Base-by-base conservation (phyloP, 2,797 vertebrate genomes). In the Melanogrammus aeglefinus region DNA sequence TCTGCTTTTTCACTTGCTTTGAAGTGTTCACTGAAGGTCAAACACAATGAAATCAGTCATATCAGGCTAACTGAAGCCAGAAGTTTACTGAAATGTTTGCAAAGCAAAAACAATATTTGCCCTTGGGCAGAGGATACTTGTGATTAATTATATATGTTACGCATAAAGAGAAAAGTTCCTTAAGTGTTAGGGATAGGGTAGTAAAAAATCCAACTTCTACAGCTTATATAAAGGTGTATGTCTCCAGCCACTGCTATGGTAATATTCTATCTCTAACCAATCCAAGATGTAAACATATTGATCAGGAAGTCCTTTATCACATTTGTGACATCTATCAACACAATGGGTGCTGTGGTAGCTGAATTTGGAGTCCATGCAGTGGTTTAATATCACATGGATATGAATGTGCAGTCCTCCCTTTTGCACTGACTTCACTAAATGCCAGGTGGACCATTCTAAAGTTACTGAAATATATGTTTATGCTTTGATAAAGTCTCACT, bases 81-180 rank as follows among this genome's bases (percentile, higher is more conserved):
- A 97, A 97, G 95, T 98, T 98, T 98, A 99, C 97, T 98, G 96
- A 98, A 97, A 98, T 96, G 95, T 97, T 96, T 96, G 95, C 96
- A 97, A 97, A 99, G 97, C 98, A 98, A 97, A 98, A 98, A 98
- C 96, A 96, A 86, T 85, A 95, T 96, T 97, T 96, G 95, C 95
- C 91, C 96, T 97, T 95, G 96, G 97, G 95, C 95, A 96, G 95
- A 96, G 96, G 94, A 96, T 95, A 95, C 92, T 93, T 96, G 21
- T 73, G 95, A 94, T 95, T 94, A 95, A 94, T 93, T 94, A 95
- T 95, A 92, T 87, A 94, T 92, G 80, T 94, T 96, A 69, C 96
- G 96, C 96, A 97, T 96, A 97, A 96, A 98, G 95, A 96, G 97
- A 97, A 94, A 96, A 97, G 96, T 96, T 96, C 96, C 95, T 97